A percentile compares a stretch with the other conserved stretches of the same genome.
These are phyloP conservation scores for Cerastoderma edule DNA, from an alignment of 2,888 invertebrate species.

Conservation along the genomic window DNA sequence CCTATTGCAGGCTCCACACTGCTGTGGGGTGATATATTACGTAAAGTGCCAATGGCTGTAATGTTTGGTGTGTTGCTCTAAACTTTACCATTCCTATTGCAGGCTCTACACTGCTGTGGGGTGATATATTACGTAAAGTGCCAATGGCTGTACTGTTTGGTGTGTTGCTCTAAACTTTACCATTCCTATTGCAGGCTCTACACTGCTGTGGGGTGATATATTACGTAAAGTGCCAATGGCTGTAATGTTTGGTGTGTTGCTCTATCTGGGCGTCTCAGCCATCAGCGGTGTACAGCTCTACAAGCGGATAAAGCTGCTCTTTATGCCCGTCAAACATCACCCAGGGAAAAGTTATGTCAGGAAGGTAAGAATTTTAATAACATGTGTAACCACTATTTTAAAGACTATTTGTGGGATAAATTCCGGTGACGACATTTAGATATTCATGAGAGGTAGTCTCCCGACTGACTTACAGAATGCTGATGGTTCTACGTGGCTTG, in stretches of 20 bases:
- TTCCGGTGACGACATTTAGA: too few species aligned
- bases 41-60: slow-evolving; percentile 96
- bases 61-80: slow-evolving; percentile 97
- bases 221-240: slow-evolving; percentile 95
- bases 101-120: slow-evolving; percentile 90
- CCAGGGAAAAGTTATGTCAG: slow-evolving; percentile 95
- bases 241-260: slow-evolving; percentile 98
- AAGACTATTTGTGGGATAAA: too few species aligned
- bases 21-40: slow-evolving; percentile 90
- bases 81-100: too few species aligned
- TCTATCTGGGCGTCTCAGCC: slow-evolving; percentile 93
- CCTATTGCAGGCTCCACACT: slow-evolving; percentile 87
- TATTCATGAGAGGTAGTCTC: too few species aligned
- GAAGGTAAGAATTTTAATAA: slow-evolving; percentile 87
- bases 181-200: slow-evolving; percentile 84
- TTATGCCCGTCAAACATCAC: slow-evolving; percentile 98
- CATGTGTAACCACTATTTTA: too few species aligned
- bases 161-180: slow-evolving; percentile 95
- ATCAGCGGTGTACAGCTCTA: slow-evolving; percentile 97
- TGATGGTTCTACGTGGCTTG: too few species aligned
- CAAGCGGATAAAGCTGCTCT: slow-evolving; percentile 93
- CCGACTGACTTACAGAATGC: too few species aligned
- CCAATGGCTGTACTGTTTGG: slow-evolving; percentile 99
- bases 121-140: slow-evolving; percentile 90
- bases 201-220: slow-evolving; percentile 91